Conservation (phyloP, 2,888 invertebrate genomes). For the Pandemis heparana region DNA sequence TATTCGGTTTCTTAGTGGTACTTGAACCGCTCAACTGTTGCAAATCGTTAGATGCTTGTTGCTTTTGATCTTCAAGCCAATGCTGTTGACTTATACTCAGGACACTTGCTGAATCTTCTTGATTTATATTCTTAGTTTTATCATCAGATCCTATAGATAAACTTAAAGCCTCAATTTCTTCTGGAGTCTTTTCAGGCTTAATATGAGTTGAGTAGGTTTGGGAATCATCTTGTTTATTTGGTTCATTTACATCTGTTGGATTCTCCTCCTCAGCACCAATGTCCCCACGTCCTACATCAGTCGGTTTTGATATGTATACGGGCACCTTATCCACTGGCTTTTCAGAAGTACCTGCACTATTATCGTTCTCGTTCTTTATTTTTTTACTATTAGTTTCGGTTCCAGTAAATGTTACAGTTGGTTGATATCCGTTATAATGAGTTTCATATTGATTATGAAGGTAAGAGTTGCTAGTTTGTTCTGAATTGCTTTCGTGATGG, state of each 20-base stretch:
- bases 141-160: slow-evolving; percentile 46
- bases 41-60: slow-evolving; percentile 35
- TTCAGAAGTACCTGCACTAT: slow-evolving; percentile 5
- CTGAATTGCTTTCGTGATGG: slow-evolving; percentile 25
- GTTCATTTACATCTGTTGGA: slow-evolving; percentile 28
- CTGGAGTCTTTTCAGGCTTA: slow-evolving; percentile 49
- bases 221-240: slow-evolving; percentile 35
- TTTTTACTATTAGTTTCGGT: slow-evolving; percentile 4
- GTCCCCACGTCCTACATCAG: slow-evolving; percentile 61
- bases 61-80: slow-evolving; percentile 42
- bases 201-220: slow-evolving; percentile 25
- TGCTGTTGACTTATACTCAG: slow-evolving; percentile 42
- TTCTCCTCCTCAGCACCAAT: slow-evolving; percentile 57
- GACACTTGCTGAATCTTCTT: slow-evolving; percentile 15
- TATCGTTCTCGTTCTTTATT: slow-evolving; percentile 18
- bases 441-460: slow-evolving; percentile 25
- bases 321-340: slow-evolving; percentile 16
- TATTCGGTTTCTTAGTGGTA: not conserved
- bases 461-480: slow-evolving; percentile 16
- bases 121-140: slow-evolving; percentile 18
- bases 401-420: slow-evolving; percentile 9
- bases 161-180: slow-evolving; percentile 56
- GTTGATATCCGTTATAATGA: slow-evolving; percentile 14
- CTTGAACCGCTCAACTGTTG: slow-evolving; percentile 7
- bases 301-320: slow-evolving; percentile 36